Evolutionary conservation across 2,888 invertebrate species (phyloP).

Genomic region (Lacanobia wlatinum): DNA sequence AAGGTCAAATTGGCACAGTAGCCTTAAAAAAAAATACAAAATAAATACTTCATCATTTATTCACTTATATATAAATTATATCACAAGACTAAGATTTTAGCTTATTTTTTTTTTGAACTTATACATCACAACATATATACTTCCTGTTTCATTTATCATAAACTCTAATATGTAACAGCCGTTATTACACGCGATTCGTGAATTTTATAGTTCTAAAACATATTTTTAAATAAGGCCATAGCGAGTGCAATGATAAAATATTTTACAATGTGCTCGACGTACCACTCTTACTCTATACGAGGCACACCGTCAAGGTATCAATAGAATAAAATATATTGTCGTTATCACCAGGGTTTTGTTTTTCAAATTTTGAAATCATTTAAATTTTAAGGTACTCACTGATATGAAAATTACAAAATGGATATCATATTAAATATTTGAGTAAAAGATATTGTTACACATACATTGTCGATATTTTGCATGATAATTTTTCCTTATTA

Average conservation of each 20-base stretch:
- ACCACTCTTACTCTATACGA: constrained; percentile 70
- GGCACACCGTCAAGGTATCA: constrained; percentile 78
- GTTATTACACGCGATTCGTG: constrained; percentile 80
- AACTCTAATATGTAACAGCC: constrained; percentile 86
- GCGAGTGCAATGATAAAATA: constrained; percentile 73
- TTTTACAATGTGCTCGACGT: constrained; percentile 75
- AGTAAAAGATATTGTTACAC: constrained; percentile 50
- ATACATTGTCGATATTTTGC: constrained; percentile 36
- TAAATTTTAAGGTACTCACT: constrained; percentile 78
- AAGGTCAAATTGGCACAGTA: not conserved
- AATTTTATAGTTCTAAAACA: constrained; percentile 74
- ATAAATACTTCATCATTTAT: constrained; percentile 89
- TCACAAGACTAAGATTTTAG: constrained; percentile 89
- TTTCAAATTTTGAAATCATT: constrained; percentile 68
- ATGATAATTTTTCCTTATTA: not conserved
- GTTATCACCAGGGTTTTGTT: constrained; percentile 76
- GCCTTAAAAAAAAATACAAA: constrained; percentile 64
- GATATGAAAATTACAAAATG: constrained; percentile 80
- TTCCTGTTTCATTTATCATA: constrained; percentile 80
- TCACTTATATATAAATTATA: constrained; percentile 90
- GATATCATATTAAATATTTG: constrained; percentile 61
- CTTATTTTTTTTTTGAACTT: constrained; percentile 87
- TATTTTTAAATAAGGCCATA: constrained; percentile 86
- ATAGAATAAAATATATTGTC: constrained; percentile 83
- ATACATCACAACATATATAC: constrained; percentile 89